These are phyloP conservation scores for Petrophora chlorosata DNA, from an alignment of 2,888 invertebrate species.

Conservation along the genomic window DNA sequence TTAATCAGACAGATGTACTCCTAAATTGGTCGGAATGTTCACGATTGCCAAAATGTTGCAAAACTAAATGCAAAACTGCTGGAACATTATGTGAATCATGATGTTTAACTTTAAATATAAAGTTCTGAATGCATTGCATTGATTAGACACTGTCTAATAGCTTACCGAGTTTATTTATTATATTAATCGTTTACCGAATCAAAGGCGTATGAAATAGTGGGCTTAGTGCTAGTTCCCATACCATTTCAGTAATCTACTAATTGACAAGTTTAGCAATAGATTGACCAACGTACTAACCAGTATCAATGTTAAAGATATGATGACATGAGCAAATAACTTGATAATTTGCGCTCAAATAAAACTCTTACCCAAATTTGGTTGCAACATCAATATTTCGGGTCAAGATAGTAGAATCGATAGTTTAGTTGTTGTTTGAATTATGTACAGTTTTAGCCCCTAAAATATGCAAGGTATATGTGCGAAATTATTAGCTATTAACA, in stretches of 20 bases:
- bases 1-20: conserved; percentile 25
- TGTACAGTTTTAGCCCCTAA: background rate
- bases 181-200: background rate
- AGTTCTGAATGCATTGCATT: background rate
- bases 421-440: background rate
- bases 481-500: conserved; percentile 4
- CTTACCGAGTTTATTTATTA: background rate
- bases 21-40: conserved; percentile 19
- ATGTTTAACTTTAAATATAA: background rate
- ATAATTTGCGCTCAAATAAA: conserved; percentile 46
- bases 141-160: background rate
- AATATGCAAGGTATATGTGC: conserved; percentile 2
- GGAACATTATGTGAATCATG: background rate
- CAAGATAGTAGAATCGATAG: conserved; percentile 18
- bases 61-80: conserved; percentile 5
- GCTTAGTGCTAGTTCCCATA: background rate
- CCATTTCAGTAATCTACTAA: conserved; percentile 22
- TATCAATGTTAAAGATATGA: conserved; percentile 34
- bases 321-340: conserved; percentile 43
- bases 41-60: conserved; percentile 18
- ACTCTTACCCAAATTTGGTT: conserved; percentile 42
- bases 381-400: conserved; percentile 42
- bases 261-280: conserved; percentile 32
- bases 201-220: background rate
- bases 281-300: conserved; percentile 30